Evolutionary conservation across 92 coral and sea anemone genomes (phyloP).

Genomic region (Palythoa caribaeorum): DNA sequence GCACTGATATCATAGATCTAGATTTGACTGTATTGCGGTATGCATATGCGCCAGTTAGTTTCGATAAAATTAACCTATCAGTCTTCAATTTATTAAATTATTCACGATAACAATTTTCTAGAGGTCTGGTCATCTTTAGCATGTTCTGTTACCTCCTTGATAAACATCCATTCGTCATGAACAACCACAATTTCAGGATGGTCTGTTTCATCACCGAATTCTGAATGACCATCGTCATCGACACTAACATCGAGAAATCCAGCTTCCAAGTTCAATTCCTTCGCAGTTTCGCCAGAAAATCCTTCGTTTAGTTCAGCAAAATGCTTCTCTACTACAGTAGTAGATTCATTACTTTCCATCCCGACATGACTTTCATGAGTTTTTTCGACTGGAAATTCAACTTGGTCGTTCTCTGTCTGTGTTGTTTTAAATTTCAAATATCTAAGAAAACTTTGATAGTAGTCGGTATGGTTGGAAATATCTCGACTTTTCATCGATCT

Average conservation of each 20-base stretch:
- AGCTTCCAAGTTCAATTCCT: conserved; percentile 16
- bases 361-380: neutral
- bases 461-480: neutral
- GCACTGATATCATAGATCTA: no score
- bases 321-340: neutral
- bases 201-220: neutral
- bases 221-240: neutral
- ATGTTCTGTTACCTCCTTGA: conserved; percentile 10
- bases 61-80: no score
- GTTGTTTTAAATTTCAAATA: neutral
- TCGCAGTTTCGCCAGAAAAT: conserved; percentile 26
- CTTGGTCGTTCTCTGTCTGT: neutral
- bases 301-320: conserved; percentile 9
- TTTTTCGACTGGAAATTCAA: neutral
- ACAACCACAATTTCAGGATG: conserved; percentile 32
- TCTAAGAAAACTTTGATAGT: conserved; percentile 19
- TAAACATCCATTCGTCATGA: conserved; percentile 23
- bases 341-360: neutral
- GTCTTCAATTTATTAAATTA: no score
- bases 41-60: no score
- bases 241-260: conserved; percentile 23
- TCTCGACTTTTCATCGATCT: neutral
- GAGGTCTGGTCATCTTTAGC: neutral
- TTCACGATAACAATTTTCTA: neutral
- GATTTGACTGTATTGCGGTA: no score